Conservation (phyloP, 2,797 vertebrate species). For the Discoglossus pictus region DNA sequence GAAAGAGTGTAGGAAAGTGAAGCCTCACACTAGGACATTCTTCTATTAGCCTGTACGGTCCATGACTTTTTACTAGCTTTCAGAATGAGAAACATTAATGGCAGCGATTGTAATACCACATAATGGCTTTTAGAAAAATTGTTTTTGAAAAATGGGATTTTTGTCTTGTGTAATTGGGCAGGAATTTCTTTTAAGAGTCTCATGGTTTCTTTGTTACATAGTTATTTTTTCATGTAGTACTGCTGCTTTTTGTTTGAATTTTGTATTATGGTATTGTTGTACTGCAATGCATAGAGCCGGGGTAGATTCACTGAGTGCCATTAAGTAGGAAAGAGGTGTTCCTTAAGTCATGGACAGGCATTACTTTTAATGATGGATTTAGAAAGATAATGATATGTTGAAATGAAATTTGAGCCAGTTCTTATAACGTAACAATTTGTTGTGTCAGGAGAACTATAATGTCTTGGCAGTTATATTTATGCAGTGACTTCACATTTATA, state of each 20-base stretch:
- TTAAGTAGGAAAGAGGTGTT: too few relatives aligned
- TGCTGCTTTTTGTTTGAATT: not conserved
- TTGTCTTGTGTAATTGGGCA: not conserved
- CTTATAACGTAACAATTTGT: too few relatives aligned
- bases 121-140: conserved; percentile 12
- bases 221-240: not conserved
- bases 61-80: conserved; percentile 21
- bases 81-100: conserved; percentile 38
- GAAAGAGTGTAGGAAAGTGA: conserved; percentile 22
- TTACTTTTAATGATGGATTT: too few relatives aligned
- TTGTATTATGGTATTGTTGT: not conserved
- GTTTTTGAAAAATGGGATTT: conserved; percentile 2
- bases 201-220: not conserved
- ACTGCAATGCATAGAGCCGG: not conserved
- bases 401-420: too few relatives aligned
- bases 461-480: too few relatives aligned
- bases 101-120: not conserved
- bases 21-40: not conserved
- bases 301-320: too few relatives aligned
- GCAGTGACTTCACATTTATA: too few relatives aligned
- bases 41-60: conserved; percentile 17
- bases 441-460: too few relatives aligned
- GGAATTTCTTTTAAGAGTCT: not conserved
- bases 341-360: too few relatives aligned
- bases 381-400: too few relatives aligned